These are phyloP conservation scores for Tortricodes alternella DNA, from an alignment of 2,888 invertebrate genomes.

Conservation along the genomic window DNA sequence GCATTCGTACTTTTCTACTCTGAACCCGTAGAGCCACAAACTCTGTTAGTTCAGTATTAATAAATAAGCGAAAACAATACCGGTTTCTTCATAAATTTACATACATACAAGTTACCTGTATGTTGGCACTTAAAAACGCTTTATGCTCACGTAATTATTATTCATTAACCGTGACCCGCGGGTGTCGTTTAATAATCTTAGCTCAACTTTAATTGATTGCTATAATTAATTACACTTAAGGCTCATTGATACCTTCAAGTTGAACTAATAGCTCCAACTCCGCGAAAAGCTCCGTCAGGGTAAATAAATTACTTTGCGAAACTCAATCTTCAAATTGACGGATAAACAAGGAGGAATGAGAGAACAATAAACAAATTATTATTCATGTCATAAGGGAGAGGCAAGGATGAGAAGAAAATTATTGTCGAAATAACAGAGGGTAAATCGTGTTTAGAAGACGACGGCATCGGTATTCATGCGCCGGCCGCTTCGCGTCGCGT, in stretches of 20 bases:
- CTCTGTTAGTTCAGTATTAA: too few species aligned
- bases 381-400: conserved; percentile 56
- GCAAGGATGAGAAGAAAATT: conserved; percentile 50
- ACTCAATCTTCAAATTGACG: conserved; percentile 39
- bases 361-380: conserved; percentile 67
- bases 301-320: conserved; percentile 52
- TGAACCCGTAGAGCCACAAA: too few species aligned
- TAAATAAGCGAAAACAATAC: too few species aligned
- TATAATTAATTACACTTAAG: conserved; percentile 30
- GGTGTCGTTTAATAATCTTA: conserved; percentile 11
- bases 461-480: conserved; percentile 31
- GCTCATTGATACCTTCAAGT: conserved; percentile 30
- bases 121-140: neutral
- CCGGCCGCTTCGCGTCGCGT: conserved; percentile 30
- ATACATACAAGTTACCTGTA: neutral
- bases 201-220: conserved; percentile 20
- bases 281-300: conserved; percentile 37
- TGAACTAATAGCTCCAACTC: conserved; percentile 36
- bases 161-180: neutral
- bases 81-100: neutral
- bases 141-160: neutral
- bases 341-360: conserved; percentile 46
- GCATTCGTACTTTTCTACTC: too few species aligned
- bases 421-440: conserved; percentile 51
- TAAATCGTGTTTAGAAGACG: conserved; percentile 48